Percentiles rank a stretch among this genome's conserved stretches.
phyloP scores from a whole-genome alignment of 30 jellyfish, hydroid and myxozoan species.

The Pseudorhiza aurosa region DNA sequence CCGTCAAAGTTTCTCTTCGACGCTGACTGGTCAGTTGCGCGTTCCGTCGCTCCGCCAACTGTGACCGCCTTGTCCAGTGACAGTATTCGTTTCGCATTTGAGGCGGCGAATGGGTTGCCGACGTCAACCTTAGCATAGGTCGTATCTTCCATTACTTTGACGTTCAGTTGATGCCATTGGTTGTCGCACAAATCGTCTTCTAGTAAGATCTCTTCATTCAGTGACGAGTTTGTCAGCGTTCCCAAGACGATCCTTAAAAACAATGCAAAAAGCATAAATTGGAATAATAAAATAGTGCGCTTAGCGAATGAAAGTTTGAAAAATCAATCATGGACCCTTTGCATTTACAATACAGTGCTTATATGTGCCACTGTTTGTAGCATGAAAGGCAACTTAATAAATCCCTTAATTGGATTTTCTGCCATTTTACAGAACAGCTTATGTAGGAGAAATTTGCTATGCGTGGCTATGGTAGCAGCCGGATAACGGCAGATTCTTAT shows the following conservation, averaged over 20 bases:
- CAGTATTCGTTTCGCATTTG: not conserved
- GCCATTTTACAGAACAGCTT: too few relatives aligned
- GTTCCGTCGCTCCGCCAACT: conserved; percentile 29
- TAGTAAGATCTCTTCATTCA: conserved; percentile 34
- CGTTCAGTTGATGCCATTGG: conserved; percentile 69
- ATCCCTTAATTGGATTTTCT: too few relatives aligned
- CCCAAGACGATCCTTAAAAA: conserved; percentile 52
- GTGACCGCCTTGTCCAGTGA: conserved; percentile 9
- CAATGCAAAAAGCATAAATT: not conserved
- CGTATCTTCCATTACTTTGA: conserved; percentile 20
- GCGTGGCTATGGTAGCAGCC: too few relatives aligned
- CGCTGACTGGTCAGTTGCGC: not conserved
- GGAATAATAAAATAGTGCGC: too few relatives aligned
- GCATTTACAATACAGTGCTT: too few relatives aligned
- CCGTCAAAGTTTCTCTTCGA: conserved; percentile 63
- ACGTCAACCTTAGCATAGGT: conserved; percentile 58
- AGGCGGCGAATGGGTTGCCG: not conserved
- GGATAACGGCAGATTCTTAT: too few relatives aligned
- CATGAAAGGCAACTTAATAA: too few relatives aligned
- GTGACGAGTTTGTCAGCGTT: not conserved
- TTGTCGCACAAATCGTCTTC: conserved; percentile 59
- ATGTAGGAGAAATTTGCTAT: too few relatives aligned
- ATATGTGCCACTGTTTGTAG: too few relatives aligned
- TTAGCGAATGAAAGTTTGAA: too few relatives aligned
- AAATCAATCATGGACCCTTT: too few relatives aligned